Evolutionary conservation across 2,888 invertebrate genomes (phyloP).

Genomic region (Leucoma salicis): DNA sequence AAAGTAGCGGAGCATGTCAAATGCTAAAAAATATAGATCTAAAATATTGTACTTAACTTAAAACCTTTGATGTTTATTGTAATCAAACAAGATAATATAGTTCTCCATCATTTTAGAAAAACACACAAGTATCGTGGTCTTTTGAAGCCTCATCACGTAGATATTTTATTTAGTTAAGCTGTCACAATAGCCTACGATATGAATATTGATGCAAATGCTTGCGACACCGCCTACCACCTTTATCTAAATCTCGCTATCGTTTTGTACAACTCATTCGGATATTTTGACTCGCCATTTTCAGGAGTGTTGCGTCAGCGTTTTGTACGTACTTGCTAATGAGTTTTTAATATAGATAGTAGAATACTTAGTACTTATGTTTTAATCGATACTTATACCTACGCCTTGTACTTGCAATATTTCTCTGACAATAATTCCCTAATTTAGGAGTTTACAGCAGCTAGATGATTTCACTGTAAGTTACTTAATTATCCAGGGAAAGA

Average conservation of each 20-base stretch:
- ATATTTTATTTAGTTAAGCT: slow-evolving; percentile 44
- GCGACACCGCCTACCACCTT: slow-evolving; percentile 7
- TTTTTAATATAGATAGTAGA: slow-evolving; percentile 14
- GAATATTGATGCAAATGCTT: slow-evolving; percentile 26
- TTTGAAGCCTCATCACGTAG: slow-evolving; percentile 28
- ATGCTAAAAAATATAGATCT: too few species aligned
- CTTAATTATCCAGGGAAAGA: too few species aligned
- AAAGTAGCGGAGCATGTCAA: too few species aligned
- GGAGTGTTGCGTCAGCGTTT: slow-evolving; percentile 33
- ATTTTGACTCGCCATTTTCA: slow-evolving; percentile 28
- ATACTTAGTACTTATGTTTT: slow-evolving; percentile 10
- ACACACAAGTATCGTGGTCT: slow-evolving; percentile 8
- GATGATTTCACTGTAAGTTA: too few species aligned
- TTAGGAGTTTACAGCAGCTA: too few species aligned
- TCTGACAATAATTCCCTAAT: too few species aligned
- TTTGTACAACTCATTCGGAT: slow-evolving; percentile 30
- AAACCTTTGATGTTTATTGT: too few species aligned
- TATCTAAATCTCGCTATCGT: slow-evolving; percentile 8
- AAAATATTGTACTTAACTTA: too few species aligned
- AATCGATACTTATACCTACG: too few species aligned
- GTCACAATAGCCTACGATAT: slow-evolving; percentile 33
- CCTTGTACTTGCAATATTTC: too few species aligned
- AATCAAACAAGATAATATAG: slow-evolving; percentile 8
- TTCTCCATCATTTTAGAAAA: slow-evolving; percentile 2
- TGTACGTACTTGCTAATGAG: slow-evolving; percentile 29